A percentile compares a stretch with the other conserved stretches of the same genome.
Evolutionary conservation across 2,888 invertebrate species (phyloP).

Genomic region (Drosophila austrosaltans): DNA sequence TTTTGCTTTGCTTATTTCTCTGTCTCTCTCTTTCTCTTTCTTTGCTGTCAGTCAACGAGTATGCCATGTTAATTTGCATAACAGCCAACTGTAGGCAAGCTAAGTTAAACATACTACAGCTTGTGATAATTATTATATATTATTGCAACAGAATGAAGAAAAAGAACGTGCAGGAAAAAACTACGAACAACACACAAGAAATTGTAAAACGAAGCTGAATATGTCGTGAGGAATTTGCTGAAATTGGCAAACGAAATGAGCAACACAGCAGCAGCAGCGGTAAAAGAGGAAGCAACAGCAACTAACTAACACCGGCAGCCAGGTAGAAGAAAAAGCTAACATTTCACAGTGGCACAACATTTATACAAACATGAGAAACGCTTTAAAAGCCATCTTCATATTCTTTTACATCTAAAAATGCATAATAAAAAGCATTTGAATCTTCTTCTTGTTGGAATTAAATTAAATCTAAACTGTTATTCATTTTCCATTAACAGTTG

Average conservation of each 20-base stretch:
- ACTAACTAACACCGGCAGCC: conserved; percentile 3
- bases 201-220: conserved; percentile 34
- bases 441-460: no score
- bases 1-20: conserved; percentile 30
- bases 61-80: conserved; percentile 44
- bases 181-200: conserved; percentile 3
- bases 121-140: conserved; percentile 42
- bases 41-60: conserved; percentile 13
- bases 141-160: conserved; percentile 42
- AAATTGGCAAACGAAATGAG: conserved; percentile 61
- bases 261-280: conserved; percentile 14
- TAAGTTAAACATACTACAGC: conserved; percentile 22
- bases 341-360: conserved; percentile 4
- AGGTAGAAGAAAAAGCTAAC: conserved; percentile 10
- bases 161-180: conserved; percentile 15
- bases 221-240: conserved; percentile 72
- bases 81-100: conserved; percentile 32
- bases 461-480: no score
- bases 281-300: neutral
- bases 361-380: neutral
- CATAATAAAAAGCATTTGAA: neutral
- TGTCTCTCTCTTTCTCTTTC: conserved; percentile 24
- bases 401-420: neutral
- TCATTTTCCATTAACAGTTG: no score
- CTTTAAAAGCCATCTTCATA: neutral